These are phyloP conservation scores for Siniperca chuatsi DNA, from an alignment of 2,113 vertebrate species.

Conservation along the genomic window DNA sequence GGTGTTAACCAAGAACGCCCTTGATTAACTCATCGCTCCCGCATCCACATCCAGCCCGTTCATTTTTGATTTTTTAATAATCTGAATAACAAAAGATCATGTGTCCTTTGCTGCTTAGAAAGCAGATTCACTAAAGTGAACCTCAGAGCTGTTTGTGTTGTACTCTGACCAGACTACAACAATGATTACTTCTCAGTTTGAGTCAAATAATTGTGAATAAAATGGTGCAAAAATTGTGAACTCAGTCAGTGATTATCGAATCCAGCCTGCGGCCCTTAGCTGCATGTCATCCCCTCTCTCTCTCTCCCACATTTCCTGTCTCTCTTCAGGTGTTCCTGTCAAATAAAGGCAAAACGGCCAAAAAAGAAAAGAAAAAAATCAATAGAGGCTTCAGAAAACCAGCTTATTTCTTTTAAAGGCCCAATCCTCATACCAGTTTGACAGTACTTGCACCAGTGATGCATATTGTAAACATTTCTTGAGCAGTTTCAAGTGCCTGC, in stretches of 20 bases:
- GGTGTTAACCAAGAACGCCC: conserved; percentile 52
- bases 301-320: too few relatives aligned
- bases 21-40: conserved; percentile 63
- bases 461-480: conserved; percentile 25
- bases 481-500: conserved; percentile 14
- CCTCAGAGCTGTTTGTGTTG: conserved; percentile 24
- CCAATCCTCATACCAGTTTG: neutral
- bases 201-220: conserved; percentile 37
- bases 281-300: too few relatives aligned
- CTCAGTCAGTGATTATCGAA: conserved; percentile 17
- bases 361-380: conserved; percentile 22
- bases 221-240: conserved; percentile 17
- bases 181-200: conserved; percentile 14
- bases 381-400: conserved; percentile 16
- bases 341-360: too few relatives aligned
- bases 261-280: too few relatives aligned
- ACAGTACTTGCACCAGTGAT: neutral
- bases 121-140: conserved; percentile 25
- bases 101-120: conserved; percentile 25
- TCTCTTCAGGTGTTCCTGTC: too few relatives aligned
- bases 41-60: conserved; percentile 23
- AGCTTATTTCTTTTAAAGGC: neutral
- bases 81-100: conserved; percentile 35
- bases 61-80: conserved; percentile 40
- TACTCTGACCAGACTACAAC: conserved; percentile 22